Percentiles rank a stretch among this genome's conserved stretches.
Evolutionary conservation across 2,113 vertebrate genomes (phyloP).

Genomic region (Holacanthus passer): DNA sequence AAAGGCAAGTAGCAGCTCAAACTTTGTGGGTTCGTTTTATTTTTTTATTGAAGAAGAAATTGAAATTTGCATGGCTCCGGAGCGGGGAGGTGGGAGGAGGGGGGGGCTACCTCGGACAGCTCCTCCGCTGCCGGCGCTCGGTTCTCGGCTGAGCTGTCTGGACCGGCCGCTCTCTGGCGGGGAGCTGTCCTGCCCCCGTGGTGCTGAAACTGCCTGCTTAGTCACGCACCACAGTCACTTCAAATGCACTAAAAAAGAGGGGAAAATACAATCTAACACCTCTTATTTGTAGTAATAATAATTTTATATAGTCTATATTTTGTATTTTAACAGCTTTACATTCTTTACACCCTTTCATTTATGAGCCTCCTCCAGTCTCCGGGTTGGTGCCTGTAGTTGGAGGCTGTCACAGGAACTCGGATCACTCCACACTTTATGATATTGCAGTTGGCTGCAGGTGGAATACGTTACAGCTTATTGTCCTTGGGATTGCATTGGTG

Average conservation of each 20-base stretch:
- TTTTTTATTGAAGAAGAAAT: neutral
- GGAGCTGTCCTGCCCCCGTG: conserved; percentile 77
- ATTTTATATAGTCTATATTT: neutral
- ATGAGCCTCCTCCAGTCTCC: neutral
- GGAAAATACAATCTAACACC: neutral
- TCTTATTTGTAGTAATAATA: neutral
- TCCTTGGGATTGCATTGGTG: conserved; percentile 53
- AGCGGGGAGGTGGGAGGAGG: too few species aligned
- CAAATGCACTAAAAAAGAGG: conserved; percentile 16
- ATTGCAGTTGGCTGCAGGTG: conserved; percentile 41
- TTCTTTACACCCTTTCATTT: neutral
- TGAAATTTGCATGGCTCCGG: too few species aligned
- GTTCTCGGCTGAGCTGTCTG: conserved; percentile 41
- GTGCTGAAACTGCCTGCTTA: conserved; percentile 78
- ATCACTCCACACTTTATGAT: conserved; percentile 39
- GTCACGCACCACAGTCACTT: conserved; percentile 35
- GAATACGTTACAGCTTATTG: conserved; percentile 33
- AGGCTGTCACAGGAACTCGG: conserved; percentile 27
- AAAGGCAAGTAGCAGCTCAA: conserved; percentile 9
- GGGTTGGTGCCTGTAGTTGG: neutral
- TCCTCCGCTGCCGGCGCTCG: conserved; percentile 56
- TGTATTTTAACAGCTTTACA: neutral
- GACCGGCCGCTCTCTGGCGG: conserved; percentile 52
- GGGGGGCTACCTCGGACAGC: conserved; percentile 75
- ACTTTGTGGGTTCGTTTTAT: conserved; percentile 24